These are phyloP conservation scores for Apogon talboti DNA, from an alignment of 2,797 vertebrate genomes.

Conservation along the genomic window DNA sequence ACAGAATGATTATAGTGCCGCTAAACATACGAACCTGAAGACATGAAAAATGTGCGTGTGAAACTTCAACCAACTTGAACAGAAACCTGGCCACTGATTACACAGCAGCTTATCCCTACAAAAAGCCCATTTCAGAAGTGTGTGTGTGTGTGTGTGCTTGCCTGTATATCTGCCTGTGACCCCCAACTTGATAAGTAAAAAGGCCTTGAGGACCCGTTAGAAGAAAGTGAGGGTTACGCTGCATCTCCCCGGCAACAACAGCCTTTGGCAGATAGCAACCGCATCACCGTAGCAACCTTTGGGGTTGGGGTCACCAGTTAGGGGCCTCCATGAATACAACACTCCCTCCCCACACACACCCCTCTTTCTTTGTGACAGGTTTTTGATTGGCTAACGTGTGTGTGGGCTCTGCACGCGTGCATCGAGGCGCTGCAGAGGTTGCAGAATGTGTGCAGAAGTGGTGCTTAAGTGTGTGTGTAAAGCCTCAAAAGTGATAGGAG, in stretches of 20 bases:
- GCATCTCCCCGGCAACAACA: constrained; percentile 63
- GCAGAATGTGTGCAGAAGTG: constrained; percentile 13
- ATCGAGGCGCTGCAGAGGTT: constrained; percentile 59
- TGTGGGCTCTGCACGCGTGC: constrained; percentile 57
- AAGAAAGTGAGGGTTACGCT: constrained; percentile 42
- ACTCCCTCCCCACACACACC: constrained; percentile 51
- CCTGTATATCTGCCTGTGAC: constrained; percentile 41
- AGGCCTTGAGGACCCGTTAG: constrained; percentile 40
- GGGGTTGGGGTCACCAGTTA: constrained; percentile 60
- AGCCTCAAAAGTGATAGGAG: constrained; percentile 22
- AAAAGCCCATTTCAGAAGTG: constrained; percentile 51
- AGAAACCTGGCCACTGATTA: constrained; percentile 47
- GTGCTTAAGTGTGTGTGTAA: constrained; percentile 37
- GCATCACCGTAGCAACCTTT: constrained; percentile 74
- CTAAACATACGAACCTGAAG: neutral
- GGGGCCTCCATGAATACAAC: constrained; percentile 62
- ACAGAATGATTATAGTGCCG: neutral
- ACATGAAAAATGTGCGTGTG: neutral
- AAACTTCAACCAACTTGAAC: constrained; percentile 17
- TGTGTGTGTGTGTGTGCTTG: constrained; percentile 29
- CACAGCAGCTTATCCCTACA: constrained; percentile 52
- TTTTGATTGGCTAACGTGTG: constrained; percentile 72
- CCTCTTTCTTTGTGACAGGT: constrained; percentile 64
- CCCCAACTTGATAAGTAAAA: constrained; percentile 67
- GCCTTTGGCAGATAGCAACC: constrained; percentile 64